These are phyloP conservation scores for Entomobrya proxima DNA, from an alignment of 2,888 invertebrate species.

Conservation along the genomic window DNA sequence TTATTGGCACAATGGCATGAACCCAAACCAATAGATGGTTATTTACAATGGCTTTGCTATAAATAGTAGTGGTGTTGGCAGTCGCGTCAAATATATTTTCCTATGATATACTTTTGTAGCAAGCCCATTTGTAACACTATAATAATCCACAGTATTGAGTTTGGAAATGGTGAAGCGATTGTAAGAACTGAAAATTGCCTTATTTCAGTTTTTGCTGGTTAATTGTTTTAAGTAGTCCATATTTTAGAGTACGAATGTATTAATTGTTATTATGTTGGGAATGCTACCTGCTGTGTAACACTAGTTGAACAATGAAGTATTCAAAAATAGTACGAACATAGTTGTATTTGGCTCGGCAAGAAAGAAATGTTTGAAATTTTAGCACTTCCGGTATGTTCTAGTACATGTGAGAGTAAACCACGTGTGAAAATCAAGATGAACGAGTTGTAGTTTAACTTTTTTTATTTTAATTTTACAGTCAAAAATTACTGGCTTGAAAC, in stretches of 20 bases:
- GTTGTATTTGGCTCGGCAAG: background rate
- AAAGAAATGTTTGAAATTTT: background rate
- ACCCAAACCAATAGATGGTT: background rate
- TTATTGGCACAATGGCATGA: background rate
- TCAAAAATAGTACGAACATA: background rate
- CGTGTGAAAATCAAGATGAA: conserved; percentile 55
- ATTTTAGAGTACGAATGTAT: background rate
- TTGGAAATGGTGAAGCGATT: background rate
- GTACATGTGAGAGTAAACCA: conserved; percentile 41
- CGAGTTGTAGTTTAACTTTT: background rate
- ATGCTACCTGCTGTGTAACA: background rate
- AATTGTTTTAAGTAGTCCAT: conserved; percentile 28
- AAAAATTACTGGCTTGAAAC: background rate
- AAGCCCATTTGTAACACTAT: too few species aligned
- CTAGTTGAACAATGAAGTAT: conserved; percentile 16
- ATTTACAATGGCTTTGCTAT: conserved; percentile 31
- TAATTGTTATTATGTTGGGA: background rate
- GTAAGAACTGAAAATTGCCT: background rate
- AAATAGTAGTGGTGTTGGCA: too few species aligned
- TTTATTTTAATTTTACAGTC: background rate
- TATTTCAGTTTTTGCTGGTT: conserved; percentile 20
- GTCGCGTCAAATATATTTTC: too few species aligned
- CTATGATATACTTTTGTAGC: too few species aligned
- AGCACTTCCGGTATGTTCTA: background rate
- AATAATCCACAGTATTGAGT: background rate